Evolutionary conservation across 2,888 invertebrate genomes (phyloP).

Genomic region (Oligia fasciuncula): DNA sequence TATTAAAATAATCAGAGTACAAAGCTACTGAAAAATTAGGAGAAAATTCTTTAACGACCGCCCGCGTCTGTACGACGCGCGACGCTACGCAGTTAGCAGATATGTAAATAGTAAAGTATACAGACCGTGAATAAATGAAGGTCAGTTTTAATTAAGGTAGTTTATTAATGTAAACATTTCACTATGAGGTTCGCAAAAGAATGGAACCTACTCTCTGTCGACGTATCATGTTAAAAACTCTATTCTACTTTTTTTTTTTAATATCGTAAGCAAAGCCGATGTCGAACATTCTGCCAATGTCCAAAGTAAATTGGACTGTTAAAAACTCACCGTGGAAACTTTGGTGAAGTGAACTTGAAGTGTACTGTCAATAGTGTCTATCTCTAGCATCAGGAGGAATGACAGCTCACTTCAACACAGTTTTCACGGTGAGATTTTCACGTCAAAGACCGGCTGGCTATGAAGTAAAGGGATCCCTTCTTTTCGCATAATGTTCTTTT

Average conservation of each 20-base stretch:
- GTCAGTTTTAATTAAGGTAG: constrained; percentile 24
- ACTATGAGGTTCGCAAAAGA: background rate
- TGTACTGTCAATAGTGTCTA: background rate
- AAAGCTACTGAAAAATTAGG: background rate
- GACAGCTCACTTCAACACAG: background rate
- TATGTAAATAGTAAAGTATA: constrained; percentile 30
- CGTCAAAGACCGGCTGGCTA: background rate
- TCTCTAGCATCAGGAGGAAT: background rate
- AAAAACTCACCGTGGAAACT: background rate
- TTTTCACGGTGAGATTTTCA: background rate
- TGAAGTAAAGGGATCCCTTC: background rate
- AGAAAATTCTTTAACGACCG: background rate
- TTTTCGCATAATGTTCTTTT: no score
- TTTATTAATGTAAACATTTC: constrained; percentile 21
- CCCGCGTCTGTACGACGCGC: background rate
- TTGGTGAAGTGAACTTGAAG: background rate
- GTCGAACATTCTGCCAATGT: background rate
- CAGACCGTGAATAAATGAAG: constrained; percentile 42
- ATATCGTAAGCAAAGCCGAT: background rate
- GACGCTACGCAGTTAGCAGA: constrained; percentile 4
- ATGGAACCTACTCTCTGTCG: background rate
- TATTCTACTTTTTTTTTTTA: background rate
- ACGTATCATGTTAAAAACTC: background rate
- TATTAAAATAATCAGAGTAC: background rate
- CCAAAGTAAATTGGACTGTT: background rate